Evolutionary conservation across 2,888 invertebrate genomes (phyloP), one percentile per base, ranked within the genome.

Genomic region (Tachystola acroxantha): DNA sequence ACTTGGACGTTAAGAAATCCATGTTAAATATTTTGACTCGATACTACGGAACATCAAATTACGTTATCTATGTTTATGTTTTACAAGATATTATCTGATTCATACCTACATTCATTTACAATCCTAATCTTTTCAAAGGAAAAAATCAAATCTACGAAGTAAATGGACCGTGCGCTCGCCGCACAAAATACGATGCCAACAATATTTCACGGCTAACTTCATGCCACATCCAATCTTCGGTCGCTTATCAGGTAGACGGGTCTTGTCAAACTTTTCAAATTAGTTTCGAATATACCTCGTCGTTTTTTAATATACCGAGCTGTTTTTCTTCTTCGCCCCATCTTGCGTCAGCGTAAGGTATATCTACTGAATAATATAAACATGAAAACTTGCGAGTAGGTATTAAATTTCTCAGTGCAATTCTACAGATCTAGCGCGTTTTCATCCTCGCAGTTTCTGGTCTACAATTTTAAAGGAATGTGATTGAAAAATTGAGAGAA

Each of bases 261-360:
- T 42, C 65, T 63, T 68, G 71, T 72, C 70, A 75, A 79, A 78
- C 69, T 78, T 78, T 74, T 73, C 48, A 72, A 76, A 80, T 79
- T 70, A 68, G 58, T 69, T 74, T 69, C 57, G 56, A 64, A 67
- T 57, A 64, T 63, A 60, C 51, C 52, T 54, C 50, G 51, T 58
- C 61, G 56, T 63, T 57, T 31, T 57, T 57, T 55, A 52, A 49
- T 53, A 55, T 57, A 56, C 42, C 27, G 39, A 34, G 36, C 22
- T 30, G 32, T 36, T 39, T 40, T 36, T 40, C 39, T 42, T 37
- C 33, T 24, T 14, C 33, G 13, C 22, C 9, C 24, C 24, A 7
- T 24, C 7, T 6, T 24, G 2, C 24, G n/a, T 24, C 24, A 24
- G 16, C 3, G 3, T n/a, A 22, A 7, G 6, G 22, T 2, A 22